Conservation (phyloP, 2,797 vertebrate species). For the Danio tinwini region DNA sequence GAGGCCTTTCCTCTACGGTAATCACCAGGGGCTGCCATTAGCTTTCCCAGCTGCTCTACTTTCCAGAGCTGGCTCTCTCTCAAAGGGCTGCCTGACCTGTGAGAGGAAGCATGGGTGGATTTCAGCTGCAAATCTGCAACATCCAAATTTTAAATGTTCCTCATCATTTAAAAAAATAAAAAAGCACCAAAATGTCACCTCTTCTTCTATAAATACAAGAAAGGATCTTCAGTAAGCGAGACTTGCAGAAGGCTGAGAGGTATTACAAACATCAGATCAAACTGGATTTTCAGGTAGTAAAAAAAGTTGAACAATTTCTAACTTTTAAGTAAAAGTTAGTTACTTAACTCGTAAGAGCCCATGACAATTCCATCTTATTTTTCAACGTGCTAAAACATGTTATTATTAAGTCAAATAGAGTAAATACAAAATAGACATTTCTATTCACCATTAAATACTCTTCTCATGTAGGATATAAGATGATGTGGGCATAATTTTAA, state of each 20-base stretch:
- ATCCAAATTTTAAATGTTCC: slow-evolving; percentile 18
- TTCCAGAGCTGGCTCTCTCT: slow-evolving; percentile 77
- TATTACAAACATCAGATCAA: not conserved
- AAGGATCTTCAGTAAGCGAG: not conserved
- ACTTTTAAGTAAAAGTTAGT: not conserved
- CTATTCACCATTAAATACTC: too few species aligned
- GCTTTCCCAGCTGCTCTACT: slow-evolving; percentile 81
- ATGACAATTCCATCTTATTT: not conserved
- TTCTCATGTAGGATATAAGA: too few species aligned
- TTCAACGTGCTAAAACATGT: not conserved
- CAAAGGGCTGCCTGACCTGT: slow-evolving; percentile 65
- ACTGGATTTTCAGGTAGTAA: not conserved
- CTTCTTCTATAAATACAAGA: not conserved
- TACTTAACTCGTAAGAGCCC: not conserved
- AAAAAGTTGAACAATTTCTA: not conserved
- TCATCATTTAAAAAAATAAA: not conserved
- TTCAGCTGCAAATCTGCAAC: slow-evolving; percentile 25
- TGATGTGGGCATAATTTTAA: too few species aligned
- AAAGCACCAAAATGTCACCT: not conserved
- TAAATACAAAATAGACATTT: too few species aligned
- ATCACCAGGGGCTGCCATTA: slow-evolving; percentile 70
- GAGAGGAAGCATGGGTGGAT: slow-evolving; percentile 49
- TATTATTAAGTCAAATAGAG: too few species aligned
- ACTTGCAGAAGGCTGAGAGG: not conserved
- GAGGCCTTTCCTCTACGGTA: slow-evolving; percentile 71